Percentiles rank a stretch among this genome's conserved stretches.
phyloP scores from a whole-genome alignment of 1,140 invertebrate genomes.

The Frieseomelitta varia region DNA sequence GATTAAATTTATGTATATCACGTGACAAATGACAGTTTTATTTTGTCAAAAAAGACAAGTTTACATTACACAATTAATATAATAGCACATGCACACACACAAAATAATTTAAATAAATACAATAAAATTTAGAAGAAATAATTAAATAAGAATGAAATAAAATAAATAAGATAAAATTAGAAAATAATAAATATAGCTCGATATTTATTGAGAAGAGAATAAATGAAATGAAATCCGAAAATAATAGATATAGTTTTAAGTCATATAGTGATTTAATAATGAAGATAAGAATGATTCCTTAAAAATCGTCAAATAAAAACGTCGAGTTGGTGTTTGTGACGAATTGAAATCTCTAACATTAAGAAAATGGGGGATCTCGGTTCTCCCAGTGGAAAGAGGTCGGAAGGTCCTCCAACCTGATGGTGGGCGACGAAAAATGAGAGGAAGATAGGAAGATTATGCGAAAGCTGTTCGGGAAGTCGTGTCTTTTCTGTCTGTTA shows the following conservation, averaged over 20 bases:
- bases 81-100: too few species aligned
- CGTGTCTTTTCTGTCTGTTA: conserved; percentile 11
- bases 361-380: conserved; percentile 65
- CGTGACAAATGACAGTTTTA: too few species aligned
- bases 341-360: conserved; percentile 68
- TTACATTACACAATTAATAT: too few species aligned
- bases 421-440: conserved; percentile 50
- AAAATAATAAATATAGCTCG: fast-evolving
- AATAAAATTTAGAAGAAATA: too few species aligned
- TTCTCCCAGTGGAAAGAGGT: conserved; percentile 50
- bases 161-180: neutral
- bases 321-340: conserved; percentile 48
- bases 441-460: conserved; percentile 32
- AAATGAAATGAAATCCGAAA: neutral
- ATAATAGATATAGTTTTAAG: neutral
- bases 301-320: conserved; percentile 39
- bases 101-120: too few species aligned
- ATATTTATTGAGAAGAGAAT: too few species aligned
- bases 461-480: conserved; percentile 28
- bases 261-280: neutral
- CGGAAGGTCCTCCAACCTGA: conserved; percentile 48
- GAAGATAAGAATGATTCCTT: neutral
- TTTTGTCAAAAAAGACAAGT: too few species aligned
- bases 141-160: neutral
- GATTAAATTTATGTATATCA: too few species aligned